A percentile compares a stretch with the other conserved stretches of the same genome.
Conservation (phyloP, 1,140 invertebrate genomes). For the Elymnias hypermnestra region DNA sequence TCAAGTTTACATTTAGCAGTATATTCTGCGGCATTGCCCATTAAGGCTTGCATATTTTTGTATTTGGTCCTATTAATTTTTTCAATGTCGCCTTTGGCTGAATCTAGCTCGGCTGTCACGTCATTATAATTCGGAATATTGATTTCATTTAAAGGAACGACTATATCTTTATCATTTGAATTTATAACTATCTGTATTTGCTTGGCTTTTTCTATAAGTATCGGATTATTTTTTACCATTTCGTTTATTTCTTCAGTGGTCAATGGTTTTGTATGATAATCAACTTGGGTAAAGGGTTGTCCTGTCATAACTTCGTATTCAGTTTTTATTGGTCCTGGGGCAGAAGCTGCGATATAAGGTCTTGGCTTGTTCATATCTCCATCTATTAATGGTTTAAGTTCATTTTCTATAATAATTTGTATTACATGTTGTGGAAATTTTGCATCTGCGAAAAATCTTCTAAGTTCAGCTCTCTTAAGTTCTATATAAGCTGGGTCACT, state of each 20-base stretch:
- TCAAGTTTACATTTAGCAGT: slow-evolving; percentile 21
- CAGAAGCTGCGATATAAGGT: slow-evolving; percentile 51
- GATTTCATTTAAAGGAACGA: slow-evolving; percentile 50
- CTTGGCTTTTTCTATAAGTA: slow-evolving; percentile 57
- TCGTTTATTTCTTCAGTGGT: slow-evolving; percentile 48
- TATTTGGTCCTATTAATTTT: slow-evolving; percentile 51
- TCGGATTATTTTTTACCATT: slow-evolving; percentile 51
- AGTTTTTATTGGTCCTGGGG: slow-evolving; percentile 40
- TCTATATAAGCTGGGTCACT: slow-evolving; percentile 33
- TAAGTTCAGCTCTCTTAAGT: slow-evolving; percentile 47
- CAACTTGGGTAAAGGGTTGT: slow-evolving; percentile 59
- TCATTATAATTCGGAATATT: slow-evolving; percentile 40
- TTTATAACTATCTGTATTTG: slow-evolving; percentile 58
- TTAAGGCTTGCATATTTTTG: slow-evolving; percentile 51
- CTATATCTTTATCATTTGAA: slow-evolving; percentile 30
- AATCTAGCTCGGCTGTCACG: slow-evolving; percentile 42
- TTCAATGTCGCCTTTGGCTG: slow-evolving; percentile 35
- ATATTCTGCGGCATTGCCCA: slow-evolving; percentile 39
- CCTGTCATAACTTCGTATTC: slow-evolving; percentile 67
- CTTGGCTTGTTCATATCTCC: slow-evolving; percentile 16
- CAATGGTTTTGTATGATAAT: slow-evolving; percentile 45
- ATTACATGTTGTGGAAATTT: slow-evolving; percentile 44
- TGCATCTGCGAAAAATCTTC: slow-evolving; percentile 48
- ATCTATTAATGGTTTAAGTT: slow-evolving; percentile 41
- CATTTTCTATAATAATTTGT: slow-evolving; percentile 57